phyloP scores from a whole-genome alignment of 2,113 vertebrate species.

The Notothenia rossii region DNA sequence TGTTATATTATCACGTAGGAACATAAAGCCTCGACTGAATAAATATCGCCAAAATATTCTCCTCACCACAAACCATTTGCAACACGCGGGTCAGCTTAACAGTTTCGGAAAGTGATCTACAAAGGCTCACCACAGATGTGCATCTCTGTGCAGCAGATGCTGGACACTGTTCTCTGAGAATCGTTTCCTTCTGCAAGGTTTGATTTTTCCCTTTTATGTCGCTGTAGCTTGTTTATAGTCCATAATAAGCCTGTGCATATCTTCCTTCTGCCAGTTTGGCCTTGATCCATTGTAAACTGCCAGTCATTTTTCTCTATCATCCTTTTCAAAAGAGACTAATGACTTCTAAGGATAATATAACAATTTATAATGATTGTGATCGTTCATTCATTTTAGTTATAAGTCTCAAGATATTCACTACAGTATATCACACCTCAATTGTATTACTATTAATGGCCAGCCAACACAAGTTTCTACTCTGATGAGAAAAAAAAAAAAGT shows the following conservation, averaged over 20 bases:
- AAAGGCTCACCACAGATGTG: slow-evolving; percentile 64
- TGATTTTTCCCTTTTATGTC: slow-evolving; percentile 69
- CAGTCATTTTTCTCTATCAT: slow-evolving; percentile 23
- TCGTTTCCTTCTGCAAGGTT: slow-evolving; percentile 71
- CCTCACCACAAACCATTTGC: slow-evolving; percentile 33
- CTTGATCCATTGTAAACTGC: slow-evolving; percentile 57
- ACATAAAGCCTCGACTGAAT: slow-evolving; percentile 66
- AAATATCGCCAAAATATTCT: slow-evolving; percentile 63
- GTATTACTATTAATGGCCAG: not conserved
- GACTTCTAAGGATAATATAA: slow-evolving; percentile 52
- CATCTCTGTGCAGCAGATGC: slow-evolving; percentile 68
- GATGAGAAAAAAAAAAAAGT: not conserved
- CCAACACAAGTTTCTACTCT: not conserved
- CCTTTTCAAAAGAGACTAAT: slow-evolving; percentile 62
- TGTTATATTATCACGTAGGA: slow-evolving; percentile 71
- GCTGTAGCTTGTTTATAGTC: slow-evolving; percentile 75
- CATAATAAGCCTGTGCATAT: slow-evolving; percentile 70
- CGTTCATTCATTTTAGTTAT: slow-evolving; percentile 32
- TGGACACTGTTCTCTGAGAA: slow-evolving; percentile 62
- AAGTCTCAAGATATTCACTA: slow-evolving; percentile 30
- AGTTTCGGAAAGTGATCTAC: slow-evolving; percentile 25
- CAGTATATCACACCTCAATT: slow-evolving; percentile 8
- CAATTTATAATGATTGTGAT: slow-evolving; percentile 51
- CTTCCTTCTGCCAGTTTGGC: slow-evolving; percentile 71
- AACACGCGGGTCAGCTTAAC: slow-evolving; percentile 49